Conservation (phyloP, 2,797 vertebrate species). For the Eidolon dupreanum region DNA sequence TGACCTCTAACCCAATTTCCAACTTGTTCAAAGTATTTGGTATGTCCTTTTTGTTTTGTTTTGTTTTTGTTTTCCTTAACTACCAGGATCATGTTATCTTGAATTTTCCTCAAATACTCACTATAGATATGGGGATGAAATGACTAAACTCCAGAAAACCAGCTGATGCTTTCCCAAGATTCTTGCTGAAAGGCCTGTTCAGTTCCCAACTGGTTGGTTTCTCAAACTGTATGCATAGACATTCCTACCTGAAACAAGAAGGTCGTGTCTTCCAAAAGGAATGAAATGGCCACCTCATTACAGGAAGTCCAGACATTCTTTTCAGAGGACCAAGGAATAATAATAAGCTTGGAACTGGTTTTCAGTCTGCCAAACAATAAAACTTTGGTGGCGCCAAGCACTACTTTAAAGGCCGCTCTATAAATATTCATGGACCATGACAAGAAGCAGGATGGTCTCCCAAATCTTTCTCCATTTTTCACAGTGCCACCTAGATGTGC, state of each 20-base stretch:
- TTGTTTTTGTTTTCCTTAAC: not conserved
- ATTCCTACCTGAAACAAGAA: not conserved
- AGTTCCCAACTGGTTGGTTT: not conserved
- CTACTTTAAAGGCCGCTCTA: conserved; percentile 22
- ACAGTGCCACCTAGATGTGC: not conserved
- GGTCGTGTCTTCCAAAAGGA: not conserved
- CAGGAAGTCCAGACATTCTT: conserved; percentile 57
- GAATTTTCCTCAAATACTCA: not conserved
- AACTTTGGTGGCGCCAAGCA: conserved; percentile 49
- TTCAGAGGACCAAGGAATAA: conserved; percentile 10
- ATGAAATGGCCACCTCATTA: not conserved
- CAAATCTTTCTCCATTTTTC: not conserved
- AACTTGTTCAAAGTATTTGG: not conserved
- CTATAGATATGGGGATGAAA: not conserved
- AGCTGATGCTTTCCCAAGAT: not conserved
- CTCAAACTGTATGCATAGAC: not conserved
- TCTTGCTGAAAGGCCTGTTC: not conserved
- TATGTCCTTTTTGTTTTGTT: not conserved
- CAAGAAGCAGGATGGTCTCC: conserved; percentile 2
- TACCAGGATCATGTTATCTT: not conserved
- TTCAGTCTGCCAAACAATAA: conserved; percentile 63
- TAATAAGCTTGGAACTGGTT: conserved; percentile 23
- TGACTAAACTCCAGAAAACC: not conserved
- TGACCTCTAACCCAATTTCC: not conserved
- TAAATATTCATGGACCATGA: conserved; percentile 67